phyloP scores from a whole-genome alignment of 2,888 invertebrate genomes.

The Cheilosia grossa region DNA sequence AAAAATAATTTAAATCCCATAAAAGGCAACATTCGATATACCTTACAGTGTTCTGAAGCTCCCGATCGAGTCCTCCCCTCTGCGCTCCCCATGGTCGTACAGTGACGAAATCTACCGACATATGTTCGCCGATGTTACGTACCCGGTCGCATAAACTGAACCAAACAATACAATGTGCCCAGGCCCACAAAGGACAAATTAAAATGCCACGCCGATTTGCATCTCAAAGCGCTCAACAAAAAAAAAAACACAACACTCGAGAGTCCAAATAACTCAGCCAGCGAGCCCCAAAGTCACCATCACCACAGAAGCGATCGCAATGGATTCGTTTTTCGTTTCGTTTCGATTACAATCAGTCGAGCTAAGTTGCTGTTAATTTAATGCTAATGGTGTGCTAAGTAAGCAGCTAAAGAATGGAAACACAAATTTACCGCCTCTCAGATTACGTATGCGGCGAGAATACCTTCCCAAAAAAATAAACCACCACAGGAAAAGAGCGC shows the following conservation, averaged over 20 bases:
- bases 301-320: constrained; percentile 68
- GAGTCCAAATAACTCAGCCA: constrained; percentile 69
- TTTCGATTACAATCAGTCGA: constrained; percentile 73
- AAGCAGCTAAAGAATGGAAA: constrained; percentile 75
- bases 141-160: constrained; percentile 46
- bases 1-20: constrained; percentile 74
- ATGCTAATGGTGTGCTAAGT: constrained; percentile 75
- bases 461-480: constrained; percentile 45
- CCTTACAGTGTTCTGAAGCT: constrained; percentile 65
- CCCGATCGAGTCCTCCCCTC: constrained; percentile 6
- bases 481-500: constrained; percentile 19
- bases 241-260: constrained; percentile 22
- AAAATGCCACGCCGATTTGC: constrained; percentile 74
- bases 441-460: constrained; percentile 69
- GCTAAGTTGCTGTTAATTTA: constrained; percentile 75
- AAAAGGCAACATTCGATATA: constrained; percentile 65
- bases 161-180: constrained; percentile 66
- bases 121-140: constrained; percentile 65
- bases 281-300: constrained; percentile 41
- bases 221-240: constrained; percentile 66
- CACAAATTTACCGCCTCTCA: constrained; percentile 75
- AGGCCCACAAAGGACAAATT: constrained; percentile 72
- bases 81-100: not conserved
- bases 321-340: constrained; percentile 68
- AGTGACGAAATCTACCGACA: constrained; percentile 43